Base-by-base conservation (phyloP, 2,113 vertebrate genomes). In the Coturnix japonica region DNA sequence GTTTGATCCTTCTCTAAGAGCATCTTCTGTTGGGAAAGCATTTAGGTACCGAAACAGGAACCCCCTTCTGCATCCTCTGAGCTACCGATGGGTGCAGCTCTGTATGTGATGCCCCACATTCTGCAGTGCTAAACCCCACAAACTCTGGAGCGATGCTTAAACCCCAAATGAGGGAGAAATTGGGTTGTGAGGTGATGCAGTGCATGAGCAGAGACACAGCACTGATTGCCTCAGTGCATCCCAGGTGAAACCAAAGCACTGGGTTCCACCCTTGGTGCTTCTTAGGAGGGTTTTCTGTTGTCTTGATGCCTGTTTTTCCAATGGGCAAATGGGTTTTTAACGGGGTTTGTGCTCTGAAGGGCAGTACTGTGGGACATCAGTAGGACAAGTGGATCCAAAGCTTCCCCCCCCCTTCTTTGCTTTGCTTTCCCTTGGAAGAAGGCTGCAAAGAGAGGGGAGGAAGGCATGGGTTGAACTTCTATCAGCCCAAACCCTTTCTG, bases 201-300 rank as follows among this genome's bases (percentile, higher is more conserved):
- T 9, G 14, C 51, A 3, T 4, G 2, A 57, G 33, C 41, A 47
- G 67, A 79, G 44, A 18, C 35, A 8, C 56, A 54, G 75, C 59
- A 28, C 57, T 14, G 33, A 19, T 35, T 19, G 31, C 3, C 61
- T 75, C 63, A 53, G 75, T 54, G 23, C 43, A 46, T 7, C 31
- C 3, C 23, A n/a, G 0, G 31, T 33, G 44, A 84, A 63, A 12
- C 23, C 53, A 31, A 35, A 41, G 3, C n/a, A 28, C 26, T 15
- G 31, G 23, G 3, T 15, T 57, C 59, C 26, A 19, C 49, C 74
- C 56, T n/a, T 4, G 18, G 44, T 35, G 65, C 3, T 4, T n/a
- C 33, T 71, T 21, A 33, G 49, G 35, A 70, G 65, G 51, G 18
- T 59, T 76, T n/a, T 22, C 0, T 0, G 5, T 26, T 51, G 47